These are phyloP conservation scores for Drusus annulatus DNA, from an alignment of 1,140 invertebrate species.

Conservation along the genomic window DNA sequence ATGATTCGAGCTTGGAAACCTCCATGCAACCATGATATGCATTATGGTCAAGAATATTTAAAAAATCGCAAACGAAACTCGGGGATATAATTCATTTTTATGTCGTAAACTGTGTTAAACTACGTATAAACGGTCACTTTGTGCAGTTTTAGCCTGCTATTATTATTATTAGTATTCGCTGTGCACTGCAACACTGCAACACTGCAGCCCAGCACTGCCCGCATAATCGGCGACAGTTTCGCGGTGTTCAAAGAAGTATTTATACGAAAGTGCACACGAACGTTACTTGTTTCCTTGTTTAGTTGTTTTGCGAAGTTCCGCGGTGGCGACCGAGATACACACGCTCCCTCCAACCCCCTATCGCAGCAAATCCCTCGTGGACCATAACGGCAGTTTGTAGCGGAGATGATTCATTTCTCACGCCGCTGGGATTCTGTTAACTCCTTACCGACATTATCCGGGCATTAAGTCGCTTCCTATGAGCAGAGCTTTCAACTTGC, in stretches of 20 bases:
- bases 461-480: slow-evolving; percentile 28
- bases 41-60: no score
- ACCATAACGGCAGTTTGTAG: slow-evolving; percentile 46
- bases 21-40: no score
- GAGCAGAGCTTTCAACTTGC: background rate
- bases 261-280: slow-evolving; percentile 21
- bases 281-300: background rate
- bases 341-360: background rate
- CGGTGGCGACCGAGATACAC: slow-evolving; percentile 26
- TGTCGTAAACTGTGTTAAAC: no score
- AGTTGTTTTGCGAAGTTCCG: slow-evolving; percentile 12
- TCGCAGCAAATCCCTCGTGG: slow-evolving; percentile 38
- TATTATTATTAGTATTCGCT: no score
- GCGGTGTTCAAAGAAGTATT: slow-evolving; percentile 13
- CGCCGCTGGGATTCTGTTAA: slow-evolving; percentile 39
- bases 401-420: slow-evolving; percentile 45
- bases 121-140: no score
- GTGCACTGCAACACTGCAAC: background rate
- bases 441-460: slow-evolving; percentile 33
- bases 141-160: no score
- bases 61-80: no score
- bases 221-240: slow-evolving; percentile 5
- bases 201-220: background rate
- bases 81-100: no score
- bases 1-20: no score